Evolutionary conservation across 2,113 vertebrate genomes (phyloP).

Genomic region (Rafetus swinhoei): DNA sequence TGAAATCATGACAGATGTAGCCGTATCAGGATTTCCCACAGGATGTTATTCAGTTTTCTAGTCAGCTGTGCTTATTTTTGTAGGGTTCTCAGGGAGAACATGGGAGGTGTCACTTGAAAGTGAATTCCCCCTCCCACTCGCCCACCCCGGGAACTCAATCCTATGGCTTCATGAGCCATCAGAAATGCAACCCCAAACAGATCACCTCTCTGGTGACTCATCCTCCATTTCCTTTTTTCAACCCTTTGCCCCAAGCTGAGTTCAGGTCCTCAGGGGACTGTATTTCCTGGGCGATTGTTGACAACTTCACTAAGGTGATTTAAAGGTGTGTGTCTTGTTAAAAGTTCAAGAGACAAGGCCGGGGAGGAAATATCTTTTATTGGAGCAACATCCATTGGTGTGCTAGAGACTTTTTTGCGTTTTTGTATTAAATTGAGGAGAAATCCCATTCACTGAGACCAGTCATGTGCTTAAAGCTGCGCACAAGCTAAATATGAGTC

Average conservation of each 20-base stretch:
- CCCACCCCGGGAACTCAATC: not conserved
- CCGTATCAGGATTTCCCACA: constrained; percentile 9
- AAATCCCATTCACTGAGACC: not conserved
- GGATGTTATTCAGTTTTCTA: constrained; percentile 29
- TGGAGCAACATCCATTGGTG: not conserved
- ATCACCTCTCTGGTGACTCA: not conserved
- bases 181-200: not conserved
- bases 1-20: constrained; percentile 38
- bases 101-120: not conserved
- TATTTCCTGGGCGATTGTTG: not conserved
- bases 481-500: not conserved
- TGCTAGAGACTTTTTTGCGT: not conserved
- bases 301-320: not conserved
- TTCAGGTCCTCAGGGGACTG: not conserved
- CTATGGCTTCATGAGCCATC: not conserved
- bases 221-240: not conserved
- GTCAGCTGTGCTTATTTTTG: constrained; percentile 43
- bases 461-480: not conserved
- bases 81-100: not conserved
- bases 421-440: rapidly evolving
- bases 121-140: not conserved
- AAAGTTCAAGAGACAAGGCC: not conserved
- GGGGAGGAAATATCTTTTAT: not conserved
- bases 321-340: not conserved
- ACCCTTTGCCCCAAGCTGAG: not conserved